Conservation (phyloP, 2,113 vertebrate species). For the Lepus europaeus region DNA sequence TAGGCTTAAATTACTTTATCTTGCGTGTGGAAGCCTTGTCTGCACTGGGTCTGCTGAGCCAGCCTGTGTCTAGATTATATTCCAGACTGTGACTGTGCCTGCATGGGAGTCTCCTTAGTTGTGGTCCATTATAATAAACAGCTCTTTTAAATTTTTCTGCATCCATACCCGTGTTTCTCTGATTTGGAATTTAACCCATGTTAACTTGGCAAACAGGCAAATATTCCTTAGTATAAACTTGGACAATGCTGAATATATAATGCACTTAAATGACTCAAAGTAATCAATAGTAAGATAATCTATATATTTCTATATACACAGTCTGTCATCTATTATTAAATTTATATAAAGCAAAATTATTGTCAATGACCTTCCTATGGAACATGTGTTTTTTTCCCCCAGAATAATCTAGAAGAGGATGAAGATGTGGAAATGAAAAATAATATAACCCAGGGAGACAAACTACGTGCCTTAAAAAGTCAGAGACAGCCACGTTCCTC, state of each 20-base stretch:
- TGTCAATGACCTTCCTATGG: neutral
- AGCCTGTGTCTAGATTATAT: neutral
- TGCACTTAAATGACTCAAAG: neutral
- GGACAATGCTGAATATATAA: neutral
- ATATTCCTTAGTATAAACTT: neutral
- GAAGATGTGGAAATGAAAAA: slow-evolving; percentile 84
- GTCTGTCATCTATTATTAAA: neutral
- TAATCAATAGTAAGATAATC: neutral
- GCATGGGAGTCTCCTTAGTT: neutral
- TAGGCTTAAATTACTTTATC: neutral
- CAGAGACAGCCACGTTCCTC: slow-evolving; percentile 90
- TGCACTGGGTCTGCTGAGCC: neutral
- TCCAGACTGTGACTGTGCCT: neutral
- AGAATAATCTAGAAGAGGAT: slow-evolving; percentile 90
- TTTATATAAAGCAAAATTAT: neutral
- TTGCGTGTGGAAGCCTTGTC: neutral
- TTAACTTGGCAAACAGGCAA: neutral
- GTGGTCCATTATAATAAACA: neutral
- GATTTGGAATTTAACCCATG: neutral
- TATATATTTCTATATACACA: neutral
- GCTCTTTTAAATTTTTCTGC: neutral
- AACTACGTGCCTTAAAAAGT: slow-evolving; percentile 96
- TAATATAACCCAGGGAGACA: slow-evolving; percentile 95
- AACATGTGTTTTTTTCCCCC: slow-evolving; percentile 66
- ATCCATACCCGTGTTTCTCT: neutral